These are phyloP conservation scores for Margaritifera margaritifera DNA, from an alignment of 2,888 invertebrate genomes.

Conservation along the genomic window DNA sequence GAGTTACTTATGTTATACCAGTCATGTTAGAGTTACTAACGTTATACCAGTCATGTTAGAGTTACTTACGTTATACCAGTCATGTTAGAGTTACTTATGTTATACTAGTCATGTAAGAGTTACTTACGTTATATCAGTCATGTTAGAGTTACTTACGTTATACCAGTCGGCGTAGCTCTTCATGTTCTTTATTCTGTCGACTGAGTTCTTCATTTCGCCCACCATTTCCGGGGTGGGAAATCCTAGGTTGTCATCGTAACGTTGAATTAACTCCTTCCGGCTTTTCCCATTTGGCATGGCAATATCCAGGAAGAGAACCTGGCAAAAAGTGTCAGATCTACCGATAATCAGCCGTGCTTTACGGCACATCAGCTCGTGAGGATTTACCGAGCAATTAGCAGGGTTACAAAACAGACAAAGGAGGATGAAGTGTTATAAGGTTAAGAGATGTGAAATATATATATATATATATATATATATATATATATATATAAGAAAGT, in stretches of 20 bases:
- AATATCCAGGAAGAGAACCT: constrained; percentile 62
- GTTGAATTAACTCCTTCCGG: constrained; percentile 47
- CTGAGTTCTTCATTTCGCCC: constrained; percentile 55
- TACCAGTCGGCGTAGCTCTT: constrained; percentile 61
- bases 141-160: constrained; percentile 36
- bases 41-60: constrained; percentile 66
- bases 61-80: constrained; percentile 63
- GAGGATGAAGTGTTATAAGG: too few species aligned
- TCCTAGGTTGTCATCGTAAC: constrained; percentile 60
- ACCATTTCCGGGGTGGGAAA: constrained; percentile 62
- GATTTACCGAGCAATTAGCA: too few species aligned
- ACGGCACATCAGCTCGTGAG: too few species aligned
- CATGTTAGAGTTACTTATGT: too few species aligned
- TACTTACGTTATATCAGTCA: constrained; percentile 62
- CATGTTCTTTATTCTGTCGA: constrained; percentile 51
- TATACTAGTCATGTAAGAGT: constrained; percentile 66
- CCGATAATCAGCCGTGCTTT: too few species aligned
- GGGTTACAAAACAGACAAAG: too few species aligned
- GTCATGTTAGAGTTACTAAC: too few species aligned
- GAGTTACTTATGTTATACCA: constrained; percentile 64
- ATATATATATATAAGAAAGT: too few species aligned
- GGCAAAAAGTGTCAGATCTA: not conserved
- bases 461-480: too few species aligned
- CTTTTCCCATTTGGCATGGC: constrained; percentile 58
- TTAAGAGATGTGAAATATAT: too few species aligned